Percentiles rank a stretch among this genome's conserved stretches.
phyloP scores from a whole-genome alignment of 2,113 vertebrate species.

The Hypomesus transpacificus region DNA sequence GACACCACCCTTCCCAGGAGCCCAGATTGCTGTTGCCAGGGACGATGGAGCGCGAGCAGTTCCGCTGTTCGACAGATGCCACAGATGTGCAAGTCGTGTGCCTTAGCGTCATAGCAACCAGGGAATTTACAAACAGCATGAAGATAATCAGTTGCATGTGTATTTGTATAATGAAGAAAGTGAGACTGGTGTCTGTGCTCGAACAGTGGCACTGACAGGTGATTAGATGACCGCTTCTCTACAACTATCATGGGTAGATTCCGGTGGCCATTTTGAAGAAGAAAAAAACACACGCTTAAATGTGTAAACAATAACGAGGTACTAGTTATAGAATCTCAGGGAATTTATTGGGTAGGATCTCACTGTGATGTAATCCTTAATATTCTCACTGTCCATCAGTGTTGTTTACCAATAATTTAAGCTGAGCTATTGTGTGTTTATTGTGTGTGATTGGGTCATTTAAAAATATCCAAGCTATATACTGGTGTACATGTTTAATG shows the following conservation, averaged over 20 bases:
- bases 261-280: too few relatives aligned
- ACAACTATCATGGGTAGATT: too few relatives aligned
- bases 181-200: neutral
- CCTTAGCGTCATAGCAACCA: neutral
- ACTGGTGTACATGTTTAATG: too few relatives aligned
- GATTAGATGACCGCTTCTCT: too few relatives aligned
- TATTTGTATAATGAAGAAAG: neutral
- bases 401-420: neutral
- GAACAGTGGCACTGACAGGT: neutral
- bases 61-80: neutral
- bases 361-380: neutral
- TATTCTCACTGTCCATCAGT: neutral
- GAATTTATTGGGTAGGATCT: neutral
- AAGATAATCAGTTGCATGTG: neutral
- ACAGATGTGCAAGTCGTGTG: neutral
- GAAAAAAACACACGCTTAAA: neutral
- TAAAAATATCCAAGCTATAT: too few relatives aligned
- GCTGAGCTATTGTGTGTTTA: too few relatives aligned
- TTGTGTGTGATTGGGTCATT: too few relatives aligned
- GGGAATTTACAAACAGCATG: slow-evolving; percentile 1
- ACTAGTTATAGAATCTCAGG: neutral
- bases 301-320: neutral
- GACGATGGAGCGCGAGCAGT: too few relatives aligned
- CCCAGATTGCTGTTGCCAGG: too few relatives aligned
- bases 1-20: too few relatives aligned